These are phyloP conservation scores for Acleris sparsana DNA, from an alignment of 2,888 invertebrate genomes.

Conservation along the genomic window DNA sequence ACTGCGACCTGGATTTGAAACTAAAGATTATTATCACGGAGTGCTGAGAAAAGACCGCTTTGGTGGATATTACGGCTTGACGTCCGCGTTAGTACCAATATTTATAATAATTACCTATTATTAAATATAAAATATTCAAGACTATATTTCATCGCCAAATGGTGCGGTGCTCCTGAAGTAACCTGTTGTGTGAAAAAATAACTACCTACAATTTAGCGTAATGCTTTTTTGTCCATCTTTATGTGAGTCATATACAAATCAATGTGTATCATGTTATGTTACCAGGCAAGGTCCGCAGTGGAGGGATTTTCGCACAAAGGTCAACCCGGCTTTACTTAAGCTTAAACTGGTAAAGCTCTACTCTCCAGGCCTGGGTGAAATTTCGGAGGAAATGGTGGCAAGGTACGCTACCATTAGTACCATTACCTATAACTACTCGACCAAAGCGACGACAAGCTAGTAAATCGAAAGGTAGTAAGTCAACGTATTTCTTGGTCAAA, in stretches of 20 bases:
- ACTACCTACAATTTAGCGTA: too few species aligned
- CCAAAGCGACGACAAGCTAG: too few species aligned
- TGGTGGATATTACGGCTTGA: conserved; percentile 67
- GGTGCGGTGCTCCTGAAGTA: too few species aligned
- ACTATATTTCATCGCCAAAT: too few species aligned
- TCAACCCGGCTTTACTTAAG: conserved; percentile 86
- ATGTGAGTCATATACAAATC: too few species aligned
- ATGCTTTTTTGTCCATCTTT: too few species aligned
- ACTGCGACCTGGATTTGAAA: conserved; percentile 67
- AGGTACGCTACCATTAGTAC: conserved; percentile 51
- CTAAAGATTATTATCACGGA: conserved; percentile 66
- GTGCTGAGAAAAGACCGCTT: conserved; percentile 57
- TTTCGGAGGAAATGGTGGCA: conserved; percentile 69
- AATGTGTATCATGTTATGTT: conserved; percentile 16
- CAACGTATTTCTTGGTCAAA: too few species aligned
- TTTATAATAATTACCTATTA: too few species aligned
- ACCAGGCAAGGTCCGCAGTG: conserved; percentile 85
- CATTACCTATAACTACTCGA: too few species aligned
- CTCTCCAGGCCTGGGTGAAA: conserved; percentile 72
- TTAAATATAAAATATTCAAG: too few species aligned
- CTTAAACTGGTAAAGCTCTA: conserved; percentile 83
- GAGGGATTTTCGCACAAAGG: conserved; percentile 86
- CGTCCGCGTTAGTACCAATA: conserved; percentile 61
- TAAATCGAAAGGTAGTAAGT: too few species aligned
- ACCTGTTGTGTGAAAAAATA: too few species aligned